Evolutionary conservation across 2,888 invertebrate species (phyloP), one percentile per base, ranked within the genome.

Genomic region (Andricus quercusramuli): DNA sequence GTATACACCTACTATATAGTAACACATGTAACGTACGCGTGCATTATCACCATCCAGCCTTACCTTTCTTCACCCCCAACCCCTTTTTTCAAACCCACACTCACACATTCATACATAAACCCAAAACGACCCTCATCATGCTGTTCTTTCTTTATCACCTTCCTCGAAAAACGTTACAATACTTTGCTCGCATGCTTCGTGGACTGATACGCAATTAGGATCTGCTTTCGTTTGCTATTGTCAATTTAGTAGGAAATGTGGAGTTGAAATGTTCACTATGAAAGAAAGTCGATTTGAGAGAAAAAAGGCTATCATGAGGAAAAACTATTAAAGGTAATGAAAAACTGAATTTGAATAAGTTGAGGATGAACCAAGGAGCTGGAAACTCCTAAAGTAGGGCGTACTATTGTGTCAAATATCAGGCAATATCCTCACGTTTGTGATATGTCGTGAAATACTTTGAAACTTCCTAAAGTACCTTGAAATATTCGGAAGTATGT

Each of bases 21-120:
- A 88, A 88, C 88, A 87, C 86, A 84, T 86, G 88, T 88, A 87
- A 86, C 87, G 87, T 88, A 88, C 86, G 88, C 85, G 87, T 88
- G 86, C 87, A 82, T 86, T 87, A 88, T 88, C 86, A 87, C 85
- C 86, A 84, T 85, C 68, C 59, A 80, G 81, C 62, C 79, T 77
- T 56, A 67, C 81, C 80, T 78, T 79, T 78, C 15, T 17, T 81
- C 80, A 80, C 59, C 77, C 80, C 79, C 79, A 64, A 78, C 51
- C 80, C 62, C 70, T 80, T 78, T 67, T 80, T 78, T 80, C 80
- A 79, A 80, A 81, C 11, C 59, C 11, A 51, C 44, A 44, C 44
- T 3, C 44, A 44, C 44, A 44, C 44, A 15, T 56, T 56, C 59
- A 29, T 29, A 64, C 59, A 79, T 80, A 81, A 76, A 80, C 79